phyloP scores from a whole-genome alignment of 1,140 invertebrate genomes.

The Venturia canescens region DNA sequence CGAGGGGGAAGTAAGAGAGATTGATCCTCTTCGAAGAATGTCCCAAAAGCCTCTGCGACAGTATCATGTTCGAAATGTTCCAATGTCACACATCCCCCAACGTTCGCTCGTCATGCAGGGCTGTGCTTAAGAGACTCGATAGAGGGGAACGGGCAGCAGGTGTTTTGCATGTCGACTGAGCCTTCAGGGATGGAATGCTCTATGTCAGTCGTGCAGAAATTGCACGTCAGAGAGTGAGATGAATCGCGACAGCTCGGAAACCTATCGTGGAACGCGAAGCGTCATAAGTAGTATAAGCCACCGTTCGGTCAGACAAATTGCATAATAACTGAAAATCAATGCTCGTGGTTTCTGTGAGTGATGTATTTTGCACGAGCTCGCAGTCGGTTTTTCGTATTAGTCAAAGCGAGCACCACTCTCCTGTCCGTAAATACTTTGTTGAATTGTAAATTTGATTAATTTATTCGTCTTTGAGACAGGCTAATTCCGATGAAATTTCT shows the following conservation, averaged over 20 bases:
- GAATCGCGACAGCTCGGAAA: neutral
- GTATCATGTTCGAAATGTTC: slow-evolving; percentile 17
- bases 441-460: too few relatives aligned
- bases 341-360: neutral
- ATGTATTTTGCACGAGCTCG: neutral
- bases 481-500: too few relatives aligned
- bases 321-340: neutral
- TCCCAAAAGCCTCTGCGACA: neutral
- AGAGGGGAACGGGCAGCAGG: neutral
- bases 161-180: slow-evolving; percentile 25
- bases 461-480: too few relatives aligned
- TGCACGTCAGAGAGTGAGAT: slow-evolving; percentile 8
- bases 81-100: neutral
- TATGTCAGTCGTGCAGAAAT: slow-evolving; percentile 16
- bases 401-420: too few relatives aligned
- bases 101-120: neutral
- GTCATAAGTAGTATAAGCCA: neutral
- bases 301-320: neutral
- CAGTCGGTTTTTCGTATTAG: too few relatives aligned
- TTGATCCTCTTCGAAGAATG: neutral
- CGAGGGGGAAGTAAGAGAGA: neutral
- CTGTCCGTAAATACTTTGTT: too few relatives aligned
- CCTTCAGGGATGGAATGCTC: neutral
- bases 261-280: neutral
- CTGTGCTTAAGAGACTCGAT: neutral